Percentiles rank a stretch among this genome's conserved stretches.
Evolutionary conservation across 1,140 invertebrate species (phyloP).

Genomic region (Nasonia longicornis): DNA sequence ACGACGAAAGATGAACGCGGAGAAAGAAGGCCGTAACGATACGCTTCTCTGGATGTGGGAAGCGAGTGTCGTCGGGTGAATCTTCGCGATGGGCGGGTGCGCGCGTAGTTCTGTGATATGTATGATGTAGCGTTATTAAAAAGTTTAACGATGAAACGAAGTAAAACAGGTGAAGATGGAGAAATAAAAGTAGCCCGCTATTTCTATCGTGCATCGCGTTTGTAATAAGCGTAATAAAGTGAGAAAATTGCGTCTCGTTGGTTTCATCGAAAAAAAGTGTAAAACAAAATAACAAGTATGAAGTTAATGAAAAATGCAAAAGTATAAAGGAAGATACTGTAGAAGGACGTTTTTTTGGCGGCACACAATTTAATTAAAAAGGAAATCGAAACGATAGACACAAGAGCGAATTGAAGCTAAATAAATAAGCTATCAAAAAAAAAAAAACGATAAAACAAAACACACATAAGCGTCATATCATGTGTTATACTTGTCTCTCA

Average conservation of each 20-base stretch:
- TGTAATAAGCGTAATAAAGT: constrained; percentile 37
- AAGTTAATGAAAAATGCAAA: constrained; percentile 13
- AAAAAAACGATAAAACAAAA: background rate
- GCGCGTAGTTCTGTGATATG: constrained; percentile 71
- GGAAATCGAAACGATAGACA: background rate
- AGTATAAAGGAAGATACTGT: constrained; percentile 16
- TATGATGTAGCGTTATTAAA: constrained; percentile 68
- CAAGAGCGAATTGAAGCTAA: constrained; percentile 21
- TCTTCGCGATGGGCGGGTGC: constrained; percentile 55
- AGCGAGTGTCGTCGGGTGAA: constrained; percentile 16
- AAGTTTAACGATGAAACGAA: constrained; percentile 35
- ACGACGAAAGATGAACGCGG: background rate
- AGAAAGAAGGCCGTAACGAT: background rate
- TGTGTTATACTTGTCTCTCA: constrained; percentile 41
- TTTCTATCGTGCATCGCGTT: constrained; percentile 61
- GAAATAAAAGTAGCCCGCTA: constrained; percentile 57
- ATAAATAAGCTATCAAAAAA: background rate
- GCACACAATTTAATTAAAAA: constrained; percentile 26
- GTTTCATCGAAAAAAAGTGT: constrained; percentile 37
- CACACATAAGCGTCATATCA: constrained; percentile 40
- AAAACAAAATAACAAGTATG: constrained; percentile 1
- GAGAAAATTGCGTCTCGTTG: constrained; percentile 38
- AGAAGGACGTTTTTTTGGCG: constrained; percentile 25
- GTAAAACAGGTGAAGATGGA: constrained; percentile 10
- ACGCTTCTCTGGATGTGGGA: background rate